phyloP scores from a whole-genome alignment of 2,888 invertebrate genomes.

The Cantharis flavilabris region DNA sequence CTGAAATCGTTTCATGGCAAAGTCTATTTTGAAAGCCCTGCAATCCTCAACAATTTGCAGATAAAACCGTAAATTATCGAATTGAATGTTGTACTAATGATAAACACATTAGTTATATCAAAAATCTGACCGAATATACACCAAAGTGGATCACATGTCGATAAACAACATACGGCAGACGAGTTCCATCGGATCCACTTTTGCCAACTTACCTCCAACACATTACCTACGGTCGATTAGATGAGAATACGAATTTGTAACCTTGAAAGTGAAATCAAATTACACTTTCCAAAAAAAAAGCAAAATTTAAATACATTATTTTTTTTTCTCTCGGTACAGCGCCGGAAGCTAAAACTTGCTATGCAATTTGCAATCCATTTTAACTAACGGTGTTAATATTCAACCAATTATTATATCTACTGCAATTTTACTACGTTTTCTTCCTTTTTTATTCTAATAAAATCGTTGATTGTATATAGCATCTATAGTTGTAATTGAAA shows the following conservation, averaged over 20 bases:
- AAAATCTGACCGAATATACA: not conserved
- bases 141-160: slow-evolving; percentile 17
- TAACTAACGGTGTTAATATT: not conserved
- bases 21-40: slow-evolving; percentile 1
- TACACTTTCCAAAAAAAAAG: not conserved
- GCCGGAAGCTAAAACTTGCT: too few species aligned
- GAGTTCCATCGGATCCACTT: not conserved
- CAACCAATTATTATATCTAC: not conserved
- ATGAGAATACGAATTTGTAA: slow-evolving; percentile 6
- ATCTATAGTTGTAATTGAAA: not conserved
- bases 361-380: too few species aligned
- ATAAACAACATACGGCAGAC: slow-evolving; percentile 25
- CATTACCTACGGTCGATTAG: slow-evolving; percentile 14
- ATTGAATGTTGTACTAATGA: slow-evolving; percentile 4
- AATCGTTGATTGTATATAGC: not conserved
- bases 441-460: not conserved
- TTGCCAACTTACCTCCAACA: slow-evolving; percentile 12
- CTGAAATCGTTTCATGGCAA: not conserved
- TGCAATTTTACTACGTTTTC: not conserved
- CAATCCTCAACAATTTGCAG: slow-evolving; percentile 8
- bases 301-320: too few species aligned
- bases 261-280: not conserved
- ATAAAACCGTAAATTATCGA: slow-evolving; percentile 15
- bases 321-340: too few species aligned
- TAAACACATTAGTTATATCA: not conserved